A percentile compares a stretch with the other conserved stretches of the same genome.
Conservation (phyloP, 2,797 vertebrate genomes). For the Zenarchopterus dispar region DNA sequence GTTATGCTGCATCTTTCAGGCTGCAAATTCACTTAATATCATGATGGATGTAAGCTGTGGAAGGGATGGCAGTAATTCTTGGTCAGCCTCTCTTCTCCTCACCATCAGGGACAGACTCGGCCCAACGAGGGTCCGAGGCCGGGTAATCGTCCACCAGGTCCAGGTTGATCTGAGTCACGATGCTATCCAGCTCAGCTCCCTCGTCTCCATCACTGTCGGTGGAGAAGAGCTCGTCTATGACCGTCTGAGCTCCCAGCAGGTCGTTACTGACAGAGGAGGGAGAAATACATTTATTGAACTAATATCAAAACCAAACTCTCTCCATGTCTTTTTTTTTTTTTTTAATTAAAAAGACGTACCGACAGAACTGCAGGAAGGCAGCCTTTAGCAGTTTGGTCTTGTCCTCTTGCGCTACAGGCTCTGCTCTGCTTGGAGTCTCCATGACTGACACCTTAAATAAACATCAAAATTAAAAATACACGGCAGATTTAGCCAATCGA, state of each 20-base stretch:
- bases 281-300: too few relatives aligned
- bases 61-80: not conserved
- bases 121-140: slow-evolving; percentile 96
- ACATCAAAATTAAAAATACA: not conserved
- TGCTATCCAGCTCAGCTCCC: slow-evolving; percentile 85
- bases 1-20: not conserved
- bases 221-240: slow-evolving; percentile 88
- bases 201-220: slow-evolving; percentile 70
- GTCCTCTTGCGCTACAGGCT: slow-evolving; percentile 87
- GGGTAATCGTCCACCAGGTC: slow-evolving; percentile 95
- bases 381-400: slow-evolving; percentile 91
- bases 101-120: slow-evolving; percentile 96
- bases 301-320: too few relatives aligned
- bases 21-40: too few relatives aligned
- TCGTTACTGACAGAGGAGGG: slow-evolving; percentile 82
- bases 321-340: too few relatives aligned
- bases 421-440: slow-evolving; percentile 81
- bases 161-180: slow-evolving; percentile 89
- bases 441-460: slow-evolving; percentile 82
- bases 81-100: slow-evolving; percentile 33
- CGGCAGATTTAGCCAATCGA: not conserved
- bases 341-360: slow-evolving; percentile 72
- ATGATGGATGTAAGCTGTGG: too few relatives aligned
- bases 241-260: slow-evolving; percentile 85
- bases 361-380: slow-evolving; percentile 94